Base-by-base conservation (phyloP, 2,797 vertebrate genomes). In the Pangasius krempfi region DNA sequence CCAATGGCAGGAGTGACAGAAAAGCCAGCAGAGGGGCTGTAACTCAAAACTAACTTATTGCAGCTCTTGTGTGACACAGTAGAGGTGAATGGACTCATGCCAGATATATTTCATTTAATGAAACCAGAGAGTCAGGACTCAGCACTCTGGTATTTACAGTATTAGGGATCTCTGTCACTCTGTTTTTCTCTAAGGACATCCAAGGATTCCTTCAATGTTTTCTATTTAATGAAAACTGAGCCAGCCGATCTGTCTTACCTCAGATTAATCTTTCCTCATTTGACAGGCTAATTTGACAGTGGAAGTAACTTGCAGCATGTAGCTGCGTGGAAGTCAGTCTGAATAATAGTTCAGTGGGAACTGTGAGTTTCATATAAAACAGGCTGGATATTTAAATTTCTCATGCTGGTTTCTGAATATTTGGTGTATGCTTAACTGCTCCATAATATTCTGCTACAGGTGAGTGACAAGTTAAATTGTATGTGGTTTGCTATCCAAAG, bases 151-250 rank as follows among this genome's bases (percentile, higher is more conserved):
- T 52, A 58, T 87, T 83, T 87, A 58, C 18, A 60, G 52, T 30
- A 54, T 58, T 44, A 44, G 52, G 44, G 62, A 54, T 68, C 62
- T 68, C 27, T n/a, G 12, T 25, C 14, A 1, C 25, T 18, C 25
- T 44, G 20, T n/a, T 52, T 90, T 81, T 56, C 91, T 93, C 94
- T 92, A 93, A 68, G 10, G 93, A 79, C 87, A 72, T 82, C 18
- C 16, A 82, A 92, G 64, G 54, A 87, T 89, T 62, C 47, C 5
- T 89, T 87, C 70, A 83, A 78, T 76, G 86, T 68, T 86, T 82
- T 87, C 40, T 54, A 40, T 88, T 89, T 90, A 89, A 90, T 89
- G 86, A 88, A 90, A 91, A 87, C 33, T 40, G 79, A 84, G 86
- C 64, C 79, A 87, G 89, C 78, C 50, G 52, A 84, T 54, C 25